Base-by-base conservation (phyloP, 2,113 vertebrate genomes). In the Oryzias celebensis region DNA sequence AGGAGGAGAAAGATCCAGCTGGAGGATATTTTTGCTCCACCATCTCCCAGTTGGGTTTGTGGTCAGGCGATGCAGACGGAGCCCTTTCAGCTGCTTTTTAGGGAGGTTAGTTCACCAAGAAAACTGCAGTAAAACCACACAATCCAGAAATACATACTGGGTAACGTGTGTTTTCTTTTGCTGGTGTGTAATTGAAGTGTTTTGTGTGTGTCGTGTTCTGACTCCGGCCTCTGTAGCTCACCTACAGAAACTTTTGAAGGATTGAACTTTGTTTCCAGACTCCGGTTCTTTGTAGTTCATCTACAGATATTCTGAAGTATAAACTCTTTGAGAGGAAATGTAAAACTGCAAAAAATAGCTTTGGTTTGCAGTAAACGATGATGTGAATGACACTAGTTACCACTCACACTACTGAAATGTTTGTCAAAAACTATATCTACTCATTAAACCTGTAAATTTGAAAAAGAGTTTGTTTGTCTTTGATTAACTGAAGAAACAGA, bases 301-400 rank as follows among this genome's bases (percentile, higher is more conserved):
- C 86, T 90, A 69, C 90, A 89, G 75, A 60, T 20, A 46, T 73
- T 67, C 78, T 83, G 89, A 91, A 90, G 89, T 73, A 77, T 84
- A 17, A 62, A 69, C 71, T 86, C n/a, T 54, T 53, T 17, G 41
- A 4, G 1, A 61, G 58, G 26, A 67, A 51, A 64, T 55, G 17
- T 68, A 45, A 52, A 22, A 1, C 60, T 18, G 28, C 47, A 17
- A 22, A 64, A 18, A 44, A 20, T 36, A 64, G 52, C 20, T 41
- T 71, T 24, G 17, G 23, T 61, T 54, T 68, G 47, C 52, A 55
- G 62, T 66, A 4, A 7, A 44, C 54, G 15, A 46, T 24, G 10
- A 16, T 51, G 45, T 62, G 24, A 48, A 52, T 52, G 57, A 16
- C 60, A 68, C 64, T 69, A 52, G 1, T 53, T 2, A 6, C 54